A percentile compares a stretch with the other conserved stretches of the same genome.
phyloP scores from a whole-genome alignment of 2,113 vertebrate species.

The Actenoides hombroni region DNA sequence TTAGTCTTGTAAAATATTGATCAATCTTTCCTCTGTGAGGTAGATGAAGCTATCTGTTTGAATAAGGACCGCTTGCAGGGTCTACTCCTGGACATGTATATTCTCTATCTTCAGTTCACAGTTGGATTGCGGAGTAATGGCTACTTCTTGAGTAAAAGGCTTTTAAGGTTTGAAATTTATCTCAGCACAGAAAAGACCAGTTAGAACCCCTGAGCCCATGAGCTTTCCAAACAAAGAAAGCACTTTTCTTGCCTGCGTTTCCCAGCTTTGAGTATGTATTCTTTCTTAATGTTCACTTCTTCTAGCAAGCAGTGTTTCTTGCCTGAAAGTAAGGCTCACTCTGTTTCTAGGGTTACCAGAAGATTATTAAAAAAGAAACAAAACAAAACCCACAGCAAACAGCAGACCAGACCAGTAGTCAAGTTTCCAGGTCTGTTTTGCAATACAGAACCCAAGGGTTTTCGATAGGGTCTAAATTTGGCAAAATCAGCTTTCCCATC shows the following conservation, averaged over 20 bases:
- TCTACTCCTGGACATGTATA: not conserved
- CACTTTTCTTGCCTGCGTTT: not conserved
- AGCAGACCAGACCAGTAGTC: not conserved
- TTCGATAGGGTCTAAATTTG: conserved; percentile 42
- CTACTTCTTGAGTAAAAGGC: not conserved
- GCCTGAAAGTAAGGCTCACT: not conserved
- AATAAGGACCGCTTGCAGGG: not conserved
- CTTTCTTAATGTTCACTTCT: not conserved
- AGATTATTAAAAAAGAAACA: not conserved
- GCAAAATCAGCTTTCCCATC: conserved; percentile 44
- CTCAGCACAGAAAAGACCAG: not conserved
- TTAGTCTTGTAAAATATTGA: not conserved
- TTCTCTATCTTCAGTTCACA: not conserved
- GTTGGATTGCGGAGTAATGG: not conserved
- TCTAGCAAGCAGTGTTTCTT: not conserved
- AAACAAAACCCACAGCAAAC: not conserved
- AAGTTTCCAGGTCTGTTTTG: conserved; percentile 32
- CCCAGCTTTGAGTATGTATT: not conserved
- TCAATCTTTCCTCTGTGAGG: not conserved
- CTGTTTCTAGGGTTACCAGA: conserved; percentile 12
- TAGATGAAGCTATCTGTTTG: not conserved
- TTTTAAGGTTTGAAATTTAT: not conserved
- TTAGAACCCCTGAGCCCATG: not conserved
- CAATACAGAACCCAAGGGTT: not conserved
- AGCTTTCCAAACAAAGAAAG: not conserved